Evolutionary conservation across 2,113 vertebrate genomes (phyloP).

Genomic region (Pelusios castaneus): DNA sequence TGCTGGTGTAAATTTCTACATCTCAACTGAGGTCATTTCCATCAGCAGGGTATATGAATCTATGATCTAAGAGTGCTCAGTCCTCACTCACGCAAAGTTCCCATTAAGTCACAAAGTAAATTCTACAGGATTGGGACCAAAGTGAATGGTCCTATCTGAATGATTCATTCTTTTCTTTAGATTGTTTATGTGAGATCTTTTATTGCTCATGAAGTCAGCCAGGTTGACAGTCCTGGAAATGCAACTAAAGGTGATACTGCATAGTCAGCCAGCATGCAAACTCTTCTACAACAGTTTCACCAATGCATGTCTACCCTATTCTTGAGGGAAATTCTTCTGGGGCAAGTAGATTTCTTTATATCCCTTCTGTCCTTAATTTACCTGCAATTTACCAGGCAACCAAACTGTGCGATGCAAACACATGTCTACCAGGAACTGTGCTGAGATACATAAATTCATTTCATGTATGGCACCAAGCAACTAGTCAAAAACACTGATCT

Average conservation of each 20-base stretch:
- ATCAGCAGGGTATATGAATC: not conserved
- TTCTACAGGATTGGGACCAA: not conserved
- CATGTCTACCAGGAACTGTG: not conserved
- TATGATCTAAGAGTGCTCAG: not conserved
- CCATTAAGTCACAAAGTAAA: not conserved
- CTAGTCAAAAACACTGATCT: not conserved
- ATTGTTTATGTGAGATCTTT: not conserved
- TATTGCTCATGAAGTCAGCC: not conserved
- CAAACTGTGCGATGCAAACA: not conserved
- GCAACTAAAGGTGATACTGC: not conserved
- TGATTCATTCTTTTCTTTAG: not conserved
- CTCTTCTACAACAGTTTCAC: not conserved
- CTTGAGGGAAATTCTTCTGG: not conserved
- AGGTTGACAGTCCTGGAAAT: not conserved
- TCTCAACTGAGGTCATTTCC: not conserved
- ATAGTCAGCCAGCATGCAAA: not conserved
- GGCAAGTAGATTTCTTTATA: not conserved
- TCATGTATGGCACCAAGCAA: not conserved
- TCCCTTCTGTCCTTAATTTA: not conserved
- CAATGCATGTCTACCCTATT: not conserved
- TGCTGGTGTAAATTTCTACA: not conserved
- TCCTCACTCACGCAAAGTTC: fast-evolving
- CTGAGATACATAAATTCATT: not conserved
- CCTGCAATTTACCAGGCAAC: not conserved
- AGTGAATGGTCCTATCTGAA: not conserved